Evolutionary conservation across 2,888 invertebrate species (phyloP).

Genomic region (Pristionchus fissidentatus): DNA sequence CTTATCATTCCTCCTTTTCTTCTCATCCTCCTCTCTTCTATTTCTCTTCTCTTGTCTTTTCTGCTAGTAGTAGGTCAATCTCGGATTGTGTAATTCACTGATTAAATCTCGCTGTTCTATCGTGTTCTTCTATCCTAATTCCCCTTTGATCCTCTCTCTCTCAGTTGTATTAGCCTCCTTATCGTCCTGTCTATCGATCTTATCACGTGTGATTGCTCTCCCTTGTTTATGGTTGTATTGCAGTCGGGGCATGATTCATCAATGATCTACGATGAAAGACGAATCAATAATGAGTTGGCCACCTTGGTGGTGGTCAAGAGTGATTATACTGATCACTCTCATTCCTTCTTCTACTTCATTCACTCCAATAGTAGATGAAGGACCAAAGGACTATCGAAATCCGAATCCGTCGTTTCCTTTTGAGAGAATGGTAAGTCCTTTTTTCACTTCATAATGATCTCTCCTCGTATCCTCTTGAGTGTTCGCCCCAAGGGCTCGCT

Average conservation of each 20-base stretch:
- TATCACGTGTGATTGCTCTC: not conserved
- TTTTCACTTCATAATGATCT: not conserved
- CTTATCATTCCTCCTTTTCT: conserved; percentile 33
- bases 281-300: conserved; percentile 23
- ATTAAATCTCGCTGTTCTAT: not conserved
- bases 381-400: conserved; percentile 57
- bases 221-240: not conserved
- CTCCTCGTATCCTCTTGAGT: no score
- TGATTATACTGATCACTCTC: conserved; percentile 10
- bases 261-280: conserved; percentile 12
- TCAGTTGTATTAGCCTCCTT: not conserved
- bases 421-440: conserved; percentile 62
- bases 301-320: not conserved
- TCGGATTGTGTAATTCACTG: not conserved
- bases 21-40: not conserved
- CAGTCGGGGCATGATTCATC: conserved; percentile 7
- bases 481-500: not conserved
- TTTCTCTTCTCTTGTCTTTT: conserved; percentile 3
- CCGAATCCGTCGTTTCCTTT: conserved; percentile 59
- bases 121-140: not conserved
- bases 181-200: conserved; percentile 12
- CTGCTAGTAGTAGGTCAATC: conserved; percentile 18
- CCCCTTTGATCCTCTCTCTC: not conserved
- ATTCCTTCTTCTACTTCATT: not conserved
- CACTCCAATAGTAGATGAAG: conserved; percentile 18